Evolutionary conservation across 2,113 vertebrate species (phyloP).

Genomic region (Cyanocitta stelleri): DNA sequence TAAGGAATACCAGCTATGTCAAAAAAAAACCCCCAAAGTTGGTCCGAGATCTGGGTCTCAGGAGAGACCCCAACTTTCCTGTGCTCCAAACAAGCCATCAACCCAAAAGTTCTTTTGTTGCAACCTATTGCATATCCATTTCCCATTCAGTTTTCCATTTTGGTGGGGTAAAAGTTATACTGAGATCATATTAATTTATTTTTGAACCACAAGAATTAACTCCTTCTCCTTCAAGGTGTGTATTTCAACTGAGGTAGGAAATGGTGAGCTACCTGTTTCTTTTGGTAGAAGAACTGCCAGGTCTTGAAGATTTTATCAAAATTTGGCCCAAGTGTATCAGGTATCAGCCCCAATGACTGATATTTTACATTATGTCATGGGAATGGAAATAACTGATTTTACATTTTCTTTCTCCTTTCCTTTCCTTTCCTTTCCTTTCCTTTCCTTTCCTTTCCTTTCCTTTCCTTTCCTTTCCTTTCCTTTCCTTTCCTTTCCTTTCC

Average conservation of each 20-base stretch:
- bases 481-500: too few species aligned
- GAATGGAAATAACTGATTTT: neutral
- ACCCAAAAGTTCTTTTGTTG: neutral
- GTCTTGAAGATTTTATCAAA: neutral
- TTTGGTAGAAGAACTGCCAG: neutral
- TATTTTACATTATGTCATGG: neutral
- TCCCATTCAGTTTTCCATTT: neutral
- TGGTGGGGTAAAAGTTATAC: neutral
- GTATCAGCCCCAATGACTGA: neutral
- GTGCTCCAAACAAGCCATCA: neutral
- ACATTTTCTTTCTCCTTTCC: too few species aligned
- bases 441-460: too few species aligned
- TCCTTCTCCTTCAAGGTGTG: neutral
- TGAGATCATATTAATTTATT: neutral
- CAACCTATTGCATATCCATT: neutral
- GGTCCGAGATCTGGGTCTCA: neutral
- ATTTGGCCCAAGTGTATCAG: neutral
- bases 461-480: too few species aligned
- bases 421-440: too few species aligned
- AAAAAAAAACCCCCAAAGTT: neutral
- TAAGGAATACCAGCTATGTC: neutral
- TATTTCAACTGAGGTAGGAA: neutral
- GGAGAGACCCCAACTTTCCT: neutral
- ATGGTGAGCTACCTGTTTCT: accelerated
- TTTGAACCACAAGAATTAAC: neutral